Evolutionary conservation across 2,888 invertebrate species (phyloP).

Genomic region (Andrena flavipes): DNA sequence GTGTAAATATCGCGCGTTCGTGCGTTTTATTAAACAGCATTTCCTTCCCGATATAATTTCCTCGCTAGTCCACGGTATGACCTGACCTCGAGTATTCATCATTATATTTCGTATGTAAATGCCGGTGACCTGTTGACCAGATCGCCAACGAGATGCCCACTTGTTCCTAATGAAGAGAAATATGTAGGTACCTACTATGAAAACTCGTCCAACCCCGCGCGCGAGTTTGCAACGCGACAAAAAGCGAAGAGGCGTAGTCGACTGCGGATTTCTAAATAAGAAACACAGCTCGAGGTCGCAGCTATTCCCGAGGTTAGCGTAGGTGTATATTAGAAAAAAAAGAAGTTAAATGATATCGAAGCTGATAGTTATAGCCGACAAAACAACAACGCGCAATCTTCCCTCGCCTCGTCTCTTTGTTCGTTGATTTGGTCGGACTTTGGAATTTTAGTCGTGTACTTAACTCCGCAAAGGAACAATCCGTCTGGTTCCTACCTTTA

Average conservation of each 20-base stretch:
- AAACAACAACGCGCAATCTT: conserved; percentile 11
- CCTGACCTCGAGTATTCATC: background rate
- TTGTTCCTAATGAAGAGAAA: conserved; percentile 5
- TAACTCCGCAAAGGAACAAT: conserved; percentile 70
- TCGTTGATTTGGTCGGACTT: conserved; percentile 44
- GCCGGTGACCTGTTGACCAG: background rate
- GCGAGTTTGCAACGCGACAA: background rate
- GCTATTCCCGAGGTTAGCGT: background rate
- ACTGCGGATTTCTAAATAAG: background rate
- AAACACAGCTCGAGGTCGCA: background rate
- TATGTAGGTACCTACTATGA: background rate
- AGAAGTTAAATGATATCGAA: background rate
- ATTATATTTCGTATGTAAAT: background rate
- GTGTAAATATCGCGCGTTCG: background rate
- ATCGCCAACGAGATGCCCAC: background rate
- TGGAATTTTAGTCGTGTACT: conserved; percentile 67
- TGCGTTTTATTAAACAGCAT: background rate
- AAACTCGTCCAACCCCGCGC: background rate
- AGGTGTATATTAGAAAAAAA: background rate
- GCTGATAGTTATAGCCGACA: conserved; percentile 2
- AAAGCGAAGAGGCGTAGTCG: background rate
- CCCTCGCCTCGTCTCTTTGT: conserved; percentile 32
- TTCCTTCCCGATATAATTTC: conserved; percentile 1
- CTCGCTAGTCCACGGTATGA: background rate
- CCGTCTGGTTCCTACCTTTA: conserved; percentile 57